Base-by-base conservation (phyloP, 2,113 vertebrate species). In the Pedetes capensis region DNA sequence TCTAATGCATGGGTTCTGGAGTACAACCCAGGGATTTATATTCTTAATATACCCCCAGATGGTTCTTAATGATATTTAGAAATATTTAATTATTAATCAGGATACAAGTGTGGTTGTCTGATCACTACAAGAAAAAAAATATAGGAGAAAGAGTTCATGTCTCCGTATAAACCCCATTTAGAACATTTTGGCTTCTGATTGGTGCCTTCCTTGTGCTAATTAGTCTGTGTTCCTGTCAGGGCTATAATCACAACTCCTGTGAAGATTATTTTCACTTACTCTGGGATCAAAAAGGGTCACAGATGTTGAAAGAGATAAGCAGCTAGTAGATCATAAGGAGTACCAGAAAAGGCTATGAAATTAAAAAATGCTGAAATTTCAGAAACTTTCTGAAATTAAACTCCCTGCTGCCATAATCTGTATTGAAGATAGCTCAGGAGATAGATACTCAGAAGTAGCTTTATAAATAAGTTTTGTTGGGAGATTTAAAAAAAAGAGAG, bases 311-410 rank as follows among this genome's bases (percentile, higher is more conserved):
- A 87, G 42, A 17, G 6, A 37, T n/a, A 82, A 91, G 47, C 25
- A 25, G 20, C 59, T 75, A 75, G 18, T 79, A 37, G 66, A 76
- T 59, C 0, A 22, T 32, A 74, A 69, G 16, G 29, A 79, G 6
- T 12, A n/a, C 44, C 22, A 64, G 37, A 61, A 89, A 39, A 5
- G 68, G 16, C 55, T 82, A 34, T 4, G 11, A 53, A 57, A 44
- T 83, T n/a, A 84, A 83, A 34, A 71, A 37, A 63, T 37, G 69
- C 63, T 32, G 20, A 42, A 72, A 44, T 88, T 95, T 86, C 6
- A 85, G 64, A 79, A 93, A 63, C 22, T 69, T 66, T 81, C 29
- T 76, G 18, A 78, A 72, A 59, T 91, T 91, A 76, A 91, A 64
- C 25, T 89, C 37, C 20, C n/a, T 47, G 29, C 11, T 29, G 8